phyloP scores from a whole-genome alignment of 2,888 invertebrate genomes.

The Diaprepes abbreviatus region DNA sequence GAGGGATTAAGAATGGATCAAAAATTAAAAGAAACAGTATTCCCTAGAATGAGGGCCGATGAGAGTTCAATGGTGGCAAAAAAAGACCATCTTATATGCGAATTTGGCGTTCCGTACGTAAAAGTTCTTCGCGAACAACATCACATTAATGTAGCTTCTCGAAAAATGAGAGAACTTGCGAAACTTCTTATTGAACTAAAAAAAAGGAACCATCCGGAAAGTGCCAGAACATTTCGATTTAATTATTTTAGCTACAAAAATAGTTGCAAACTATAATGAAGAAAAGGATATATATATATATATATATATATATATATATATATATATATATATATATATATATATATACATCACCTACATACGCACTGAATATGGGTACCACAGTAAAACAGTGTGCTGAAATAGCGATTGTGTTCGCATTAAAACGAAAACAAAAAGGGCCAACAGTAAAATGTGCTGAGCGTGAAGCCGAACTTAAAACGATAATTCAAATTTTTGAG shows the following conservation, averaged over 20 bases:
- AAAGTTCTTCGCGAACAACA: constrained; percentile 48
- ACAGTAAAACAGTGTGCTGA: constrained; percentile 45
- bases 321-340: constrained; percentile 35
- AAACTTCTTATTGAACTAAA: constrained; percentile 26
- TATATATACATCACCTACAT: constrained; percentile 34
- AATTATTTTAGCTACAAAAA: constrained; percentile 16
- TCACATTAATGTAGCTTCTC: constrained; percentile 32
- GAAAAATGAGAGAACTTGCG: constrained; percentile 51
- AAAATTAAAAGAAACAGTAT: constrained; percentile 3
- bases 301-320: no score
- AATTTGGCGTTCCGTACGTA: constrained; percentile 44
- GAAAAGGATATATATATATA: no score
- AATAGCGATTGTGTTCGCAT: constrained; percentile 38
- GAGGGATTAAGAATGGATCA: constrained; percentile 26
- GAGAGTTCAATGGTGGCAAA: constrained; percentile 42
- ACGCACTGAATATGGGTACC: constrained; percentile 45
- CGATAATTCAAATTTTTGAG: constrained; percentile 50
- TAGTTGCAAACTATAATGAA: constrained; percentile 31
- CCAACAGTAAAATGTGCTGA: constrained; percentile 23
- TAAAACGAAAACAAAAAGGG: constrained; percentile 42
- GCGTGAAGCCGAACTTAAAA: constrained; percentile 52
- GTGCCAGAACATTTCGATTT: no score
- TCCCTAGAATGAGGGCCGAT: constrained; percentile 3
- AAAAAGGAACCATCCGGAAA: no score
- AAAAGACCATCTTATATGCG: constrained; percentile 44